Percentiles rank a stretch among this genome's conserved stretches.
Evolutionary conservation across 2,888 invertebrate genomes (phyloP).

Genomic region (Drosophila rubida): DNA sequence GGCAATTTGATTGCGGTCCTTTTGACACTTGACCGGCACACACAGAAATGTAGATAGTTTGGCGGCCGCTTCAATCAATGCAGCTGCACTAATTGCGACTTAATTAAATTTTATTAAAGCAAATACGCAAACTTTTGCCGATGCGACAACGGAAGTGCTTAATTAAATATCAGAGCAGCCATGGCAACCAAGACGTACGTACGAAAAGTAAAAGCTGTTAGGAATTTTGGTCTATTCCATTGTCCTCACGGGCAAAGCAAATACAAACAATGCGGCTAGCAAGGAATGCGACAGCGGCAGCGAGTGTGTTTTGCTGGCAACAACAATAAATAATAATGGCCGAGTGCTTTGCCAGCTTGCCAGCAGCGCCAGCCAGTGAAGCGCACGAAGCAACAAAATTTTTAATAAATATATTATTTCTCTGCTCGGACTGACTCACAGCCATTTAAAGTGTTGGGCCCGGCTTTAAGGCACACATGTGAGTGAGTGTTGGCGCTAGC

Average conservation of each 20-base stretch:
- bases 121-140: constrained; percentile 34
- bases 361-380: constrained; percentile 44
- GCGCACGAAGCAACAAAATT: constrained; percentile 63
- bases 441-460: constrained; percentile 23
- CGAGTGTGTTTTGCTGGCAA: constrained; percentile 17
- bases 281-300: constrained; percentile 1
- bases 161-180: constrained; percentile 55
- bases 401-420: constrained; percentile 76
- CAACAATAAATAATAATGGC: constrained; percentile 62
- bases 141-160: constrained; percentile 18
- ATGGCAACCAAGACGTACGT: constrained; percentile 26
- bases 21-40: constrained; percentile 42
- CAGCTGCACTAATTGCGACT: constrained; percentile 32
- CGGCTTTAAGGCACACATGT: constrained; percentile 42
- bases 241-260: constrained; percentile 13
- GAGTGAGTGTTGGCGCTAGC: no score
- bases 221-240: constrained; percentile 21
- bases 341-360: constrained; percentile 29
- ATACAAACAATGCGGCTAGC: background rate
- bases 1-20: constrained; percentile 67
- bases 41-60: background rate
- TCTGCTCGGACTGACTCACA: constrained; percentile 5
- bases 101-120: constrained; percentile 65
- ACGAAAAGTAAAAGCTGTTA: constrained; percentile 43
- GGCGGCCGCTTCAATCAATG: constrained; percentile 5